Conservation (phyloP, 2,797 vertebrate genomes). For the Mycteria americana region DNA sequence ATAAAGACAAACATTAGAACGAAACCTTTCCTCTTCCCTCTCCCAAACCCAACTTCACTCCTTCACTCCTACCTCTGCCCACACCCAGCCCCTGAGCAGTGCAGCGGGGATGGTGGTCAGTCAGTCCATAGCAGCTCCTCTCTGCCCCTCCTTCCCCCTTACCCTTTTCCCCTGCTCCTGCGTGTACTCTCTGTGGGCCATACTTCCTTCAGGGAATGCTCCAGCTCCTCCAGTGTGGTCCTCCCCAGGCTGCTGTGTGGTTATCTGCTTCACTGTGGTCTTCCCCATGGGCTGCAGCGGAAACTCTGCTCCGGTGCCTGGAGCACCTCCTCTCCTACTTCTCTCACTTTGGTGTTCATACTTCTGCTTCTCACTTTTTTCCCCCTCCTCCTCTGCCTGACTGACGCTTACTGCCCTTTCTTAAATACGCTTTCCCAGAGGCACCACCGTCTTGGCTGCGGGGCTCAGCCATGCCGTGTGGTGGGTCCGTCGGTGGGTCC, state of each 20-base stretch:
- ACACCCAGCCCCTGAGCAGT: neutral
- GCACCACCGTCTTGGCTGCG: neutral
- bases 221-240: neutral
- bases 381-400: neutral
- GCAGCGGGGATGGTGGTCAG: neutral
- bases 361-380: neutral
- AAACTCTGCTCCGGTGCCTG: neutral
- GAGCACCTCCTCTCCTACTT: neutral
- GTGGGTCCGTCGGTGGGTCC: accelerated
- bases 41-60: neutral
- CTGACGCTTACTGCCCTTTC: neutral
- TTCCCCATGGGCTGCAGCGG: neutral
- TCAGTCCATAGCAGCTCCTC: neutral
- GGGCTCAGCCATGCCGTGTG: neutral
- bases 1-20: neutral
- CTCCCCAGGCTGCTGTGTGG: accelerated
- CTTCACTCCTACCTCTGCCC: neutral
- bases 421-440: neutral
- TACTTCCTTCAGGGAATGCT: neutral
- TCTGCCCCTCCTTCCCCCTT: neutral
- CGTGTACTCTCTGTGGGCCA: accelerated
- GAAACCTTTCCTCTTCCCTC: neutral
- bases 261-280: neutral
- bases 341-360: neutral
- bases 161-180: neutral